Percentiles rank a stretch among this genome's conserved stretches.
Conservation (phyloP, 1,140 invertebrate genomes). For the Sinonovacula constricta region DNA sequence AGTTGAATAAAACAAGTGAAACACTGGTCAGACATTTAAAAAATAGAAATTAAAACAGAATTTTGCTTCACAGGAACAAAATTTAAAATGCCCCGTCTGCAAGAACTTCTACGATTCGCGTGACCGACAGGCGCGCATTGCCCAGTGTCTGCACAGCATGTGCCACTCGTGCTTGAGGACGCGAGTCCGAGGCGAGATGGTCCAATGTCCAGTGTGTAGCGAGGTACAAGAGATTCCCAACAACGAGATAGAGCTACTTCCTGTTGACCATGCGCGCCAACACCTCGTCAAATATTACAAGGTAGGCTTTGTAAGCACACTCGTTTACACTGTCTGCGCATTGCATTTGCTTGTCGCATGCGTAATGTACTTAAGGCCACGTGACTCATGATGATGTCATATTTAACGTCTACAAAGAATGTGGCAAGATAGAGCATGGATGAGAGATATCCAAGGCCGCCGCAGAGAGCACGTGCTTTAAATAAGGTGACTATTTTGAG, state of each 20-base stretch:
- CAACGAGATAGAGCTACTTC: constrained; percentile 46
- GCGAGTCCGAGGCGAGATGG: constrained; percentile 36
- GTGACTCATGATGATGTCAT: too few species aligned
- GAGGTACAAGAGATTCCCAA: constrained; percentile 28
- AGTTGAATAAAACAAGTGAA: neutral
- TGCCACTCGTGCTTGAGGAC: constrained; percentile 58
- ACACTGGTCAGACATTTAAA: neutral
- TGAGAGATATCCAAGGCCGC: too few species aligned
- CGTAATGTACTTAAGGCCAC: too few species aligned
- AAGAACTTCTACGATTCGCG: constrained; percentile 51
- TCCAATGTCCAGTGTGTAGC: constrained; percentile 48
- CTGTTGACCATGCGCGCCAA: constrained; percentile 57
- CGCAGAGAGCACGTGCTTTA: too few species aligned
- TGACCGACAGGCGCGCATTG: constrained; percentile 51
- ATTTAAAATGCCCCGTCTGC: constrained; percentile 55
- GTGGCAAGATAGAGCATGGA: too few species aligned
- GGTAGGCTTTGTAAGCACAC: too few species aligned
- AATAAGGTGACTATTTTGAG: too few species aligned
- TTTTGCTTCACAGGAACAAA: constrained; percentile 20
- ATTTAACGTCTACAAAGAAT: too few species aligned
- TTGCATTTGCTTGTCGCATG: too few species aligned
- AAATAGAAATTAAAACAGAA: neutral
- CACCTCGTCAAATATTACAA: constrained; percentile 55
- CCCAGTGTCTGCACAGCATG: constrained; percentile 63
- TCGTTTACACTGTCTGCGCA: too few species aligned